Evolutionary conservation across 1,140 invertebrate genomes (phyloP).

Genomic region (Euschistus heros): DNA sequence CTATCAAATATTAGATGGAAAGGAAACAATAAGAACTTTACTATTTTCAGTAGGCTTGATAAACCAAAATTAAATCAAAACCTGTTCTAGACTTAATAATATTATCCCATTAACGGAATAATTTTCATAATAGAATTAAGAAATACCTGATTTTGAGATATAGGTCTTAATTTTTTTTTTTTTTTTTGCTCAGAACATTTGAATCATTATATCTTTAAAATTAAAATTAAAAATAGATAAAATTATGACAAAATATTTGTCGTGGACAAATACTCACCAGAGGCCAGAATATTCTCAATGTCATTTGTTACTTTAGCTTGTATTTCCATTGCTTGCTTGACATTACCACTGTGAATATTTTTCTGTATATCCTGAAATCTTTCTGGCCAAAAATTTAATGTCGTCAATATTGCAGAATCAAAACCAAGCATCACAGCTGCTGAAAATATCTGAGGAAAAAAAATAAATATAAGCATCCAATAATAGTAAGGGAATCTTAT

Average conservation of each 20-base stretch:
- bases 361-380: constrained; percentile 36
- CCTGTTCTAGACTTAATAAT: no score
- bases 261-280: neutral
- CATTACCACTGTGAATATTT: neutral
- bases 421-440: constrained; percentile 51
- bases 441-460: constrained; percentile 42
- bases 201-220: neutral
- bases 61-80: no score
- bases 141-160: neutral
- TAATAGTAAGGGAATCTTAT: neutral
- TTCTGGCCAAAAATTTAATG: constrained; percentile 48
- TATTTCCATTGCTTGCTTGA: neutral
- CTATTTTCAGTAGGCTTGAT: no score
- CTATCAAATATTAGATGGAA: no score
- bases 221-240: neutral
- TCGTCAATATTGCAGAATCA: constrained; percentile 53
- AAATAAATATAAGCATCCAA: neutral
- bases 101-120: neutral
- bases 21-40: no score
- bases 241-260: neutral
- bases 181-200: neutral
- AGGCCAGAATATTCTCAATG: neutral
- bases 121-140: neutral
- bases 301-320: neutral
- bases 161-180: neutral